Conservation (phyloP, 2,113 vertebrate species). For the Mus spicilegus region DNA sequence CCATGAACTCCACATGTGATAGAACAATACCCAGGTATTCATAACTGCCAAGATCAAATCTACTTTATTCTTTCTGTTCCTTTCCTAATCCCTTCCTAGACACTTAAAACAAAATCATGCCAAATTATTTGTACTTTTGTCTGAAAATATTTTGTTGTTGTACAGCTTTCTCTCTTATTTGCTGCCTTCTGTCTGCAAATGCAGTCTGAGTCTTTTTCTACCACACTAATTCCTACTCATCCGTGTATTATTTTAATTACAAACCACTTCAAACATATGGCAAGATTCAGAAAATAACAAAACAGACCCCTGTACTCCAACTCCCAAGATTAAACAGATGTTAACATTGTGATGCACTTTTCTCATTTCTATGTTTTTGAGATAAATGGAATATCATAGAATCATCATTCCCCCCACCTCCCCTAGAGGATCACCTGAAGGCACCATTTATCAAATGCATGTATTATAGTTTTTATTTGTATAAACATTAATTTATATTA, state of each 20-base stretch:
- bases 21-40: too few species aligned
- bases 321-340: constrained; percentile 76
- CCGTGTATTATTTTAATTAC: constrained; percentile 80
- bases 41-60: neutral
- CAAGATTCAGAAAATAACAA: constrained; percentile 66
- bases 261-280: constrained; percentile 78
- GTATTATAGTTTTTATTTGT: neutral
- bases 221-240: constrained; percentile 76
- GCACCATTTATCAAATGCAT: neutral
- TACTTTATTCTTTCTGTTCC: neutral
- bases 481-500: neutral
- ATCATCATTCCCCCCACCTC: accelerated
- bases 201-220: constrained; percentile 69
- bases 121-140: neutral
- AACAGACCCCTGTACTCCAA: constrained; percentile 55
- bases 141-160: neutral
- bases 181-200: constrained; percentile 15
- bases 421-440: neutral
- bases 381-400: constrained; percentile 26
- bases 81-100: neutral
- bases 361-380: constrained; percentile 25
- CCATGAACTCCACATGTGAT: neutral
- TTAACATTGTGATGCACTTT: constrained; percentile 22
- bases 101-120: neutral
- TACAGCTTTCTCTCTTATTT: neutral